Conservation (phyloP, 2,888 invertebrate species). For the Microctonus brassicae region DNA sequence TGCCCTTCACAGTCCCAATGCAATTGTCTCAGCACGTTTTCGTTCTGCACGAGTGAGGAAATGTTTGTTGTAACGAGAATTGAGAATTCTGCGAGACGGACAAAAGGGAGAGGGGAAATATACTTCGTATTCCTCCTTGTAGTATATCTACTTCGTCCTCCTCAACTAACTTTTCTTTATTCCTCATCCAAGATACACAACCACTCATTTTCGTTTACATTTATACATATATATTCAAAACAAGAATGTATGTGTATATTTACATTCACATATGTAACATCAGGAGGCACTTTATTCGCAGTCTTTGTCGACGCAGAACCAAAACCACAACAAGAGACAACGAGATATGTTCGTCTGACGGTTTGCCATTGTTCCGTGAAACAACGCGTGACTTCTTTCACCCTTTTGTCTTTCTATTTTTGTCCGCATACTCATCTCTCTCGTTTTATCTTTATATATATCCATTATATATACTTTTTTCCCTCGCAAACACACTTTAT, state of each 20-base stretch:
- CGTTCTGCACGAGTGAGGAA: slow-evolving; percentile 30
- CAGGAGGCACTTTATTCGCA: slow-evolving; percentile 30
- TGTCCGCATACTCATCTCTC: background rate
- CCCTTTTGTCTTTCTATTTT: slow-evolving; percentile 6
- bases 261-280: background rate
- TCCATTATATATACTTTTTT: too few relatives aligned
- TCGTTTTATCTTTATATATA: background rate
- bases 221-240: background rate
- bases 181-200: slow-evolving; percentile 21
- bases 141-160: slow-evolving; percentile 2
- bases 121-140: slow-evolving; percentile 4
- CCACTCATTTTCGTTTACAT: background rate
- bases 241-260: too few relatives aligned
- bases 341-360: slow-evolving; percentile 18
- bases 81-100: slow-evolving; percentile 26
- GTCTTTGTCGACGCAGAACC: slow-evolving; percentile 22
- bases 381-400: slow-evolving; percentile 28
- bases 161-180: background rate
- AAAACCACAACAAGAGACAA: slow-evolving; percentile 25
- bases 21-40: slow-evolving; percentile 29
- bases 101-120: background rate
- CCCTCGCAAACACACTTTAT: background rate
- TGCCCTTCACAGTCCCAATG: background rate
- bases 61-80: slow-evolving; percentile 30
- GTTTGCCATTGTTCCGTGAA: slow-evolving; percentile 34